phyloP scores from a whole-genome alignment of 2,888 invertebrate genomes.

The Stenodema calcarata region DNA sequence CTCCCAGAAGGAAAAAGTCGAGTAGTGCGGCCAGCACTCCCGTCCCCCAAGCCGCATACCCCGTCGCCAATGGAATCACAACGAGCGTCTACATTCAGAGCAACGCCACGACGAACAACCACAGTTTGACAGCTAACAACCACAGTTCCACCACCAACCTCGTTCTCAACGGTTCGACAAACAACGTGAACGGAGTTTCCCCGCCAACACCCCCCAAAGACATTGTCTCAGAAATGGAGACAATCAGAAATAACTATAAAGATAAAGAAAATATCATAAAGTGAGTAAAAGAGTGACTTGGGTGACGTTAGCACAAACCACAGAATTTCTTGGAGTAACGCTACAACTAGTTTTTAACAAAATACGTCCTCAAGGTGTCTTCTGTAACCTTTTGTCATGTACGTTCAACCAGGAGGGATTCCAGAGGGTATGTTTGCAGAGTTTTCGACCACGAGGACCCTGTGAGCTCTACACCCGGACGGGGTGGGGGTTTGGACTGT shows the following conservation, averaged over 20 bases:
- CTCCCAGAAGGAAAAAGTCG: slow-evolving; percentile 67
- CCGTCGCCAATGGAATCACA: slow-evolving; percentile 60
- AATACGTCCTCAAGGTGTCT: no score
- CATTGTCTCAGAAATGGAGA: slow-evolving; percentile 70
- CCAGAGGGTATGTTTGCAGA: no score
- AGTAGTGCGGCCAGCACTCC: slow-evolving; percentile 54
- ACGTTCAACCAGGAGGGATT: no score
- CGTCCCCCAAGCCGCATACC: slow-evolving; percentile 60
- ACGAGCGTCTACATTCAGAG: slow-evolving; percentile 44
- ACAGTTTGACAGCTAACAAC: slow-evolving; percentile 48
- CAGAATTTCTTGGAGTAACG: no score
- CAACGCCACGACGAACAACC: background rate
- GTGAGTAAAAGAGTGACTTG: background rate
- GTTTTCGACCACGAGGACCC: no score
- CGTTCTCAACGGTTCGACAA: slow-evolving; percentile 28
- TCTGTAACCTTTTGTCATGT: no score
- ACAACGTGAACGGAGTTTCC: background rate
- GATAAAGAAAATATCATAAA: slow-evolving; percentile 81
- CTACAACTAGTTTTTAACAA: no score
- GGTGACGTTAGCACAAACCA: background rate
- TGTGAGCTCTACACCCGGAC: no score
- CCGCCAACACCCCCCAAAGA: slow-evolving; percentile 51
- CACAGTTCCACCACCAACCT: slow-evolving; percentile 59
- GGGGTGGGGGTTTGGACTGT: no score
- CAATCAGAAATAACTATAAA: slow-evolving; percentile 72